Conservation (phyloP, 30 jellyfish, hydroid and myxozoan species). For the Aurelia coerulea region DNA sequence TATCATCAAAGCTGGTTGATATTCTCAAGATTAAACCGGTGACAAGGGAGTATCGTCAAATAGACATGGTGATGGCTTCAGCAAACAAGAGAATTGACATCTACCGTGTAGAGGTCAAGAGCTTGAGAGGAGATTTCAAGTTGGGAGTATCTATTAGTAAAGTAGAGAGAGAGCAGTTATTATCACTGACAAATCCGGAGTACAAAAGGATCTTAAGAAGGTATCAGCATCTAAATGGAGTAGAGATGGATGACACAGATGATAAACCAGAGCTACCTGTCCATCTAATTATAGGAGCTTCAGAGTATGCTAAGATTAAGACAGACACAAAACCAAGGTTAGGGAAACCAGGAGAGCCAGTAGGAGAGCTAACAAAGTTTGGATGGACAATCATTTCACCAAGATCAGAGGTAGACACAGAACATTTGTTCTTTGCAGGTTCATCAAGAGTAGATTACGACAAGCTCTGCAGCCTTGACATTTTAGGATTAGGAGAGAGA, state of each 20-base stretch:
- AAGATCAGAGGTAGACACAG: constrained; percentile 38
- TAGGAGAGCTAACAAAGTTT: constrained; percentile 38
- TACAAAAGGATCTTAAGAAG: constrained; percentile 12
- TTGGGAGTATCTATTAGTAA: constrained; percentile 55
- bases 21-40: constrained; percentile 28
- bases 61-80: constrained; percentile 75
- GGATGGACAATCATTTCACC: constrained; percentile 52
- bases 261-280: constrained; percentile 47
- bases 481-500: constrained; percentile 24
- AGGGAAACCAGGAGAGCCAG: constrained; percentile 58
- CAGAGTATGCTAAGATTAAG: constrained; percentile 41
- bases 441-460: constrained; percentile 9
- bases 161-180: constrained; percentile 52
- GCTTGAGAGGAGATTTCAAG: constrained; percentile 44
- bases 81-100: constrained; percentile 55
- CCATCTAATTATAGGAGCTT: constrained; percentile 56
- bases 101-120: constrained; percentile 33
- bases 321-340: constrained; percentile 24
- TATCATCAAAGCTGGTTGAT: constrained; percentile 62
- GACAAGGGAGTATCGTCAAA: constrained; percentile 48
- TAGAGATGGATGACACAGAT: constrained; percentile 51
- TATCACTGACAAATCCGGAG: constrained; percentile 52
- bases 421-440: neutral
- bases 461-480: constrained; percentile 31
- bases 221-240: constrained; percentile 50